Conservation (phyloP, 2,113 vertebrate species). For the Gallinago media region DNA sequence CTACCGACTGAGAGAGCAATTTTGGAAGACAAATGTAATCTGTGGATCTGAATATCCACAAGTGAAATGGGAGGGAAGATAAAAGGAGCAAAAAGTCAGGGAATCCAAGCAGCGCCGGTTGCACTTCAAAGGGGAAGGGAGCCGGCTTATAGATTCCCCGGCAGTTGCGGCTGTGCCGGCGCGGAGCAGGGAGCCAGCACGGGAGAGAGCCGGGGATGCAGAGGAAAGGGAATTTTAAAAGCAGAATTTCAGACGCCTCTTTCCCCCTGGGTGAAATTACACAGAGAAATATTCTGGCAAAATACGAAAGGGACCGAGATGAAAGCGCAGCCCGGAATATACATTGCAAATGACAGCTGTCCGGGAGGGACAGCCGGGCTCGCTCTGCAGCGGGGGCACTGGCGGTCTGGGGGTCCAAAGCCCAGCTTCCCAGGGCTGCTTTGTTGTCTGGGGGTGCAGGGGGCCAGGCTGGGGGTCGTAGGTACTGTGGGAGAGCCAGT, state of each 20-base stretch:
- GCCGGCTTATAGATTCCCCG: background rate
- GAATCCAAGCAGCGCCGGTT: background rate
- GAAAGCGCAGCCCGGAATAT: conserved; percentile 27
- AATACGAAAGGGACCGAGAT: conserved; percentile 57
- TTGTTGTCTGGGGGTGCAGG: background rate
- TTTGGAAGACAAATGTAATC: conserved; percentile 59
- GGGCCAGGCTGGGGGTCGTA: background rate
- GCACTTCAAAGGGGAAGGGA: conserved; percentile 63
- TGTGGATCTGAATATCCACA: conserved; percentile 34
- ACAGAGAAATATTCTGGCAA: conserved; percentile 66
- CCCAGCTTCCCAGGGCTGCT: fast-evolving
- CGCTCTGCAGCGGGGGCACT: fast-evolving
- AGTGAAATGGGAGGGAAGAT: conserved; percentile 41
- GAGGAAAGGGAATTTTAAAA: conserved; percentile 45
- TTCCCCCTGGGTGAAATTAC: conserved; percentile 65
- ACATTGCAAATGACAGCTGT: conserved; percentile 41
- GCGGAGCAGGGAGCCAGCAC: background rate
- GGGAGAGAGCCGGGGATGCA: background rate
- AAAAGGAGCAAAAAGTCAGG: conserved; percentile 57
- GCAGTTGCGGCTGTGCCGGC: background rate
- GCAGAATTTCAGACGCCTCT: conserved; percentile 28
- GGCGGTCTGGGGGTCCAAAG: fast-evolving
- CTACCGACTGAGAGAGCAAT: background rate
- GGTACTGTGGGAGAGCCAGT: background rate
- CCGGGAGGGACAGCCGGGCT: background rate